Base-by-base conservation (phyloP, 2,113 vertebrate species). In the Anhinga rufa region DNA sequence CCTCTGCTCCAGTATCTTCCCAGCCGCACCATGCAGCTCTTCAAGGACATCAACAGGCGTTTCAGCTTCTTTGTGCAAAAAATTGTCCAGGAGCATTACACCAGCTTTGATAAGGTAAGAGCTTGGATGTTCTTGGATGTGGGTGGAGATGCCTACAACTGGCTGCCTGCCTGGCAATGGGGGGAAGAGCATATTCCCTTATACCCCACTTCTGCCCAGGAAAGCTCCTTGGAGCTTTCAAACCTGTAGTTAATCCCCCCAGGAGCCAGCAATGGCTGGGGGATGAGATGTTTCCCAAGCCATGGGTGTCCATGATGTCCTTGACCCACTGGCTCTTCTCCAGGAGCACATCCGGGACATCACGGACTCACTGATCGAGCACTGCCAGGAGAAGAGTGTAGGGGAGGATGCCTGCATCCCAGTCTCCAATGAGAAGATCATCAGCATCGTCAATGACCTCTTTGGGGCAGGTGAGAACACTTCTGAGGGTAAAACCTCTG, bases 301-400 rank as follows among this genome's bases (percentile, higher is more conserved):
- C 31, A 25, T 34, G 28, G 6, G 21, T 69, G 42, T 25, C 42
- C 4, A 0, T 7, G 32, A 12, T 52, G 26, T 40, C 31, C 46
- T 60, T 93, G 57, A 94, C 55, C 51, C 36, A 3, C 26, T 1
- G 14, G 8, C 83, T 44, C 38, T 44, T 55, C 44, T 89, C 42
- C 95, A 99, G 99, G 97, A 98, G 51, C 97, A 98, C 69, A 99
- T 99, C 61, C 98, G 99, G 46, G 99, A 99, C 83, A 98, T 99
- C 97, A 99, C 99, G 0, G 99, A 99, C 90, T 99, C 99, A 1
- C 98, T 99, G 68, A 99, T 99, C 1, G 94, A 98, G 52, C 98
- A 99, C 93, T 99, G 99, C 69, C 98, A 99, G 94, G 98, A 99
- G 77, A 98, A 98, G 44, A 98, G 94, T 9, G 21, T 95, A 51